Base-by-base conservation (phyloP, 2,113 vertebrate genomes). In the Empidonax traillii region DNA sequence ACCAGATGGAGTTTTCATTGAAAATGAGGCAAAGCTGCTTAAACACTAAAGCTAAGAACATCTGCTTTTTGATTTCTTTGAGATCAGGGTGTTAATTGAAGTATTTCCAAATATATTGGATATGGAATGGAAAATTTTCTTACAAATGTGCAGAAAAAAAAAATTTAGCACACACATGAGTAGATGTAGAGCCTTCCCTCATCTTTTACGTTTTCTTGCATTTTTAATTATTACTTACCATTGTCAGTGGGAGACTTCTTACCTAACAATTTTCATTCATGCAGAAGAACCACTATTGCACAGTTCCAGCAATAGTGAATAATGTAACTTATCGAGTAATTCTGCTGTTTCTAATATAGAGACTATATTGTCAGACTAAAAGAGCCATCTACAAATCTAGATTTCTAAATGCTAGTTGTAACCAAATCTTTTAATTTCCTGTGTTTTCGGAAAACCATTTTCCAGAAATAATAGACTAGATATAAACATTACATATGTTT, bases 1-100 rank as follows among this genome's bases (percentile, higher is more conserved):
- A 81, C 93, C 93, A 96, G 88, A 95, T 92, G 86, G 93, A 82
- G 37, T 87, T 93, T 96, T 96, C 90, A 69, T 84, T 91, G 86
- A 94, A 96, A 96, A 75, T 59, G 30, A 91, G 56, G 52, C 62
- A 94, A 94, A 89, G 44, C 80, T 92, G 47, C 74, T 85, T 85
- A 77, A 69, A 27, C 58, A 44, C 37, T 94, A 56, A 87, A 93
- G 87, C 63, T 63, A 65, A 49, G 52, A 96, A 96, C 94, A 95
- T 95, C 90, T 95, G 93, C 84, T 89, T 95, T 89, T 83, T 84
- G 52, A 79, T 81, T 89, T 95, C 47, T 83, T 3, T 71, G 83
- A 93, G 72, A 80, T 53, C 63, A 72, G 43, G 19, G 66, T 35
- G n/a, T 59, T 59, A 59, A 59, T 14, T 89, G 71, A 92, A 86